A percentile compares a stretch with the other conserved stretches of the same genome.
Evolutionary conservation across 2,888 invertebrate species (phyloP).

Genomic region (Chymomyza amoena): DNA sequence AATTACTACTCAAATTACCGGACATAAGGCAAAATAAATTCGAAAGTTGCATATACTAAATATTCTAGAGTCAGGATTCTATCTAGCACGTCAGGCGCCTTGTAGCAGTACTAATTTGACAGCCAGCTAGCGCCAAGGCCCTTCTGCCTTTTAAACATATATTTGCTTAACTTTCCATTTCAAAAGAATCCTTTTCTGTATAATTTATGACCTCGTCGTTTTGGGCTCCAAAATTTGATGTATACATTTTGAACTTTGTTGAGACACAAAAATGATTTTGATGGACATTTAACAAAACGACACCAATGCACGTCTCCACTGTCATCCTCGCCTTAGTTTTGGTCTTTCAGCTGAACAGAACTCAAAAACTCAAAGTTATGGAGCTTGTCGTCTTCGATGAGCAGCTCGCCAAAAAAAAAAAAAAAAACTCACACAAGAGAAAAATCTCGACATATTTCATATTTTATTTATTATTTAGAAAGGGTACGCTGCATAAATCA

Average conservation of each 20-base stretch:
- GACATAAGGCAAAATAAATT: not conserved
- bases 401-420: conserved; percentile 23
- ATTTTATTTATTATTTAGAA: conserved; percentile 76
- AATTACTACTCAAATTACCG: not conserved
- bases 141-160: not conserved
- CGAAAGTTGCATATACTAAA: not conserved
- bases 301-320: conserved; percentile 50
- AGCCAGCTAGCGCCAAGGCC: conserved; percentile 63
- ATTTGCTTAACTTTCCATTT: conserved; percentile 33
- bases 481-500: conserved; percentile 75
- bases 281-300: conserved; percentile 76
- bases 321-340: not conserved
- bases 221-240: conserved; percentile 52
- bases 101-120: conserved; percentile 72
- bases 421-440: conserved; percentile 8
- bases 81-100: conserved; percentile 26
- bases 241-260: conserved; percentile 64
- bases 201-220: conserved; percentile 58
- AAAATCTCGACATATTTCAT: conserved; percentile 68
- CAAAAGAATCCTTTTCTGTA: conserved; percentile 33
- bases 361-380: not conserved
- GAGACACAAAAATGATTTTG: conserved; percentile 72
- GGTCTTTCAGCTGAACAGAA: conserved; percentile 33
- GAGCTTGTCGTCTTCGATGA: conserved; percentile 21
- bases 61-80: not conserved